Percentiles rank a stretch among this genome's conserved stretches.
Evolutionary conservation across 2,797 vertebrate genomes (phyloP).

Genomic region (Hemitrygon akajei): DNA sequence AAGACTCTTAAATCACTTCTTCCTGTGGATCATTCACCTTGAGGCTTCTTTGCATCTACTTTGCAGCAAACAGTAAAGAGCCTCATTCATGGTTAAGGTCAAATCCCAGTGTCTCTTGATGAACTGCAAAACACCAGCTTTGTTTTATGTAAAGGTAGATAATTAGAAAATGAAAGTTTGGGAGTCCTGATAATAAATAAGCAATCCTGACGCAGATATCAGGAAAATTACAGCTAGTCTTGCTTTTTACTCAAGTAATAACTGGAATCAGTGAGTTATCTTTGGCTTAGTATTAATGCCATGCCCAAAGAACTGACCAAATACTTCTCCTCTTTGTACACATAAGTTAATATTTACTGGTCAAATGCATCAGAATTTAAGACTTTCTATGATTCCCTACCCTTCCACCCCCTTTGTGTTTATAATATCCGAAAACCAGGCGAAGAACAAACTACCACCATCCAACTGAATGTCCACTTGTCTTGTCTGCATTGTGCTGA

Average conservation of each 20-base stretch:
- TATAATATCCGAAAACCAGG: neutral
- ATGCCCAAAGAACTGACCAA: no score
- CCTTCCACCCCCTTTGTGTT: neutral
- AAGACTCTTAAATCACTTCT: conserved; percentile 7
- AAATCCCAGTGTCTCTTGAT: neutral
- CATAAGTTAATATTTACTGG: neutral
- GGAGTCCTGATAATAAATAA: neutral
- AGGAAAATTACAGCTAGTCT: neutral
- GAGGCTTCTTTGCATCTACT: neutral
- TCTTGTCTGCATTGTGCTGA: neutral
- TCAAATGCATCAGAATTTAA: neutral
- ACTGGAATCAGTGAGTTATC: neutral
- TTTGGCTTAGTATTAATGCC: neutral
- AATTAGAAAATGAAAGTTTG: conserved; percentile 2
- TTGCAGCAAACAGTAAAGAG: conserved; percentile 10
- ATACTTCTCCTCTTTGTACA: neutral
- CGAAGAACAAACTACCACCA: no score
- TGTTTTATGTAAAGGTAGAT: neutral
- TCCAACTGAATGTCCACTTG: no score
- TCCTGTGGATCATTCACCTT: neutral
- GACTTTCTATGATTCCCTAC: neutral
- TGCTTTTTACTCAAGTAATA: neutral
- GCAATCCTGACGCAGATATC: neutral
- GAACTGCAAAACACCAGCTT: neutral
- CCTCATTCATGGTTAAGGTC: neutral